A percentile compares a stretch with the other conserved stretches of the same genome.
Conservation (phyloP, 2,797 vertebrate species). For the Rhabdophis nuchalis region DNA sequence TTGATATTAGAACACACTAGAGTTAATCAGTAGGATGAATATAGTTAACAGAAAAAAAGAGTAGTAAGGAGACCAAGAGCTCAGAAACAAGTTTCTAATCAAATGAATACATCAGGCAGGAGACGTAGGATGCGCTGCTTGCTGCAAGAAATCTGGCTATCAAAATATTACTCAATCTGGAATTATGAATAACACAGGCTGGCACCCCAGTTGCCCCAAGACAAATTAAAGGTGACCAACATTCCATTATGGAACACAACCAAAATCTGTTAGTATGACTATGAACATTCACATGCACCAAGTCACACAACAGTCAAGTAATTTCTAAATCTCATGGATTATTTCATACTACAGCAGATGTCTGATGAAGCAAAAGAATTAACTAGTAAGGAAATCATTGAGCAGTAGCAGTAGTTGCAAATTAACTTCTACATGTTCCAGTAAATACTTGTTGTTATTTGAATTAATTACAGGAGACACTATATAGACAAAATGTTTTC, state of each 20-base stretch:
- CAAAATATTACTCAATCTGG: background rate
- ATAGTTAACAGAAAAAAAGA: background rate
- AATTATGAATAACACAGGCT: background rate
- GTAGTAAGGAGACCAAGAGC: background rate
- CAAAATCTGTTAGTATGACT: background rate
- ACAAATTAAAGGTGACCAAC: background rate
- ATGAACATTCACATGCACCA: background rate
- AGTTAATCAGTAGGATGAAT: background rate
- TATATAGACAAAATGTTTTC: background rate
- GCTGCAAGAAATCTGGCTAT: background rate
- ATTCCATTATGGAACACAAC: background rate
- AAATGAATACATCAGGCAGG: background rate
- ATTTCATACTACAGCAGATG: background rate
- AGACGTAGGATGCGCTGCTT: background rate
- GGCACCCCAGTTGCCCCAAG: background rate
- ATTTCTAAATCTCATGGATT: background rate
- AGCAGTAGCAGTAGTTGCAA: background rate
- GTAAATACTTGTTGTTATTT: background rate
- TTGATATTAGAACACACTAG: background rate
- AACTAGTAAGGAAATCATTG: background rate
- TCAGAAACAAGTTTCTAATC: background rate
- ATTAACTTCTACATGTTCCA: background rate
- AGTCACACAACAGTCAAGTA: background rate
- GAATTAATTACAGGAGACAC: background rate
- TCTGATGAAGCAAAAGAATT: background rate